A percentile compares a stretch with the other conserved stretches of the same genome.
Evolutionary conservation across 1,140 invertebrate genomes (phyloP).

Genomic region (Scaptomyza graminum): DNA sequence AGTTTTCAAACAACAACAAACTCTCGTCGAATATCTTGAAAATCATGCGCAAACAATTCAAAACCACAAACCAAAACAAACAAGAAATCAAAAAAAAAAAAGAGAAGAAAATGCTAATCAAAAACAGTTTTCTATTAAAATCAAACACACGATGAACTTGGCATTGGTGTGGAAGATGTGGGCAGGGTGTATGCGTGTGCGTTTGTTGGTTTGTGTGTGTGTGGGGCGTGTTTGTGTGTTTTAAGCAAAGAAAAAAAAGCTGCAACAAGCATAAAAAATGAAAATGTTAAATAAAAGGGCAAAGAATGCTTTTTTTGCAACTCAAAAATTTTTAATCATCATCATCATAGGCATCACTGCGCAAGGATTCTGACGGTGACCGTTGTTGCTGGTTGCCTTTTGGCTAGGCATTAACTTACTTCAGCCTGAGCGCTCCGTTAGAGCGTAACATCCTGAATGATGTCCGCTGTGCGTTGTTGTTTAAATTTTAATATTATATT

Average conservation of each 20-base stretch:
- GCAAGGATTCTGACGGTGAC: slow-evolving; percentile 15
- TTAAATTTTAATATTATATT: not conserved
- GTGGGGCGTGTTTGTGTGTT: slow-evolving; percentile 2
- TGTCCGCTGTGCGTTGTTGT: slow-evolving; percentile 70
- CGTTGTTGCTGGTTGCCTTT: too few species aligned
- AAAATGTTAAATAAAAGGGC: not conserved
- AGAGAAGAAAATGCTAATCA: slow-evolving; percentile 47
- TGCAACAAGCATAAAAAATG: slow-evolving; percentile 27
- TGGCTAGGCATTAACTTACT: slow-evolving; percentile 74
- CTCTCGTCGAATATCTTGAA: slow-evolving; percentile 37
- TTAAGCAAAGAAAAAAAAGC: slow-evolving; percentile 31
- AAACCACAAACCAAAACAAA: slow-evolving; percentile 67
- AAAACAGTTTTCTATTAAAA: slow-evolving; percentile 37
- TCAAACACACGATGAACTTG: slow-evolving; percentile 37
- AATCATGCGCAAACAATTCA: slow-evolving; percentile 80
- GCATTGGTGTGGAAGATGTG: slow-evolving; percentile 10
- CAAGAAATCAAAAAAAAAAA: not conserved
- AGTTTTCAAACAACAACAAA: slow-evolving; percentile 52
- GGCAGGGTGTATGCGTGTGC: slow-evolving; percentile 5
- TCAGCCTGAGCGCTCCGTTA: slow-evolving; percentile 83
- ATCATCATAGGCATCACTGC: slow-evolving; percentile 33
- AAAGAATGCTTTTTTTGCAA: slow-evolving; percentile 24
- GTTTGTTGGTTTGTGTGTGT: slow-evolving; percentile 10
- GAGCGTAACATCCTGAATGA: slow-evolving; percentile 84
- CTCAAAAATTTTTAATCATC: slow-evolving; percentile 56